These are phyloP conservation scores for Geotrypetes seraphini DNA, from an alignment of 2,797 vertebrate species.

Conservation along the genomic window DNA sequence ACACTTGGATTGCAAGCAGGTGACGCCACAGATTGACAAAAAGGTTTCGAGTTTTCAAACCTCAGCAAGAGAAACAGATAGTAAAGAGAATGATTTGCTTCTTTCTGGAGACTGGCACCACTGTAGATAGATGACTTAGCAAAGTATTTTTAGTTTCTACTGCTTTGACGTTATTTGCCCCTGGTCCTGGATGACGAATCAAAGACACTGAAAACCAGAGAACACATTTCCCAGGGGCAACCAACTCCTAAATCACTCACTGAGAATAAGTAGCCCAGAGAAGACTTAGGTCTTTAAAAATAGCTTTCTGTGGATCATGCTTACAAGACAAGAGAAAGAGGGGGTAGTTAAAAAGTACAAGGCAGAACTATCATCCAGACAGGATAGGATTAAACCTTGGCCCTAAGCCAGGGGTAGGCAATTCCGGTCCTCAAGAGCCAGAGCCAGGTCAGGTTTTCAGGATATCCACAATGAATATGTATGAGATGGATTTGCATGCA, in stretches of 20 bases:
- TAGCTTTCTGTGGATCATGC: background rate
- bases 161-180: background rate
- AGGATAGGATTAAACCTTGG: too few relatives aligned
- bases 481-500: too few relatives aligned
- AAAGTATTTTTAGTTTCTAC: background rate
- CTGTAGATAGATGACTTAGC: constrained; percentile 3
- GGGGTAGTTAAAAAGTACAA: too few relatives aligned
- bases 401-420: too few relatives aligned
- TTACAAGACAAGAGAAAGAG: too few relatives aligned
- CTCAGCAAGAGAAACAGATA: background rate
- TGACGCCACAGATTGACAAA: background rate
- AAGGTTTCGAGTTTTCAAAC: background rate
- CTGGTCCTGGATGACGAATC: background rate
- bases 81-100: background rate
- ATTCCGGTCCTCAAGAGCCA: too few relatives aligned
- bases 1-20: background rate
- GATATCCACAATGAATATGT: too few relatives aligned
- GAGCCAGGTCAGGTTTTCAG: too few relatives aligned
- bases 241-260: background rate
- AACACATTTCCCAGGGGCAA: background rate
- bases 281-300: too few relatives aligned
- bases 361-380: too few relatives aligned
- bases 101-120: constrained; percentile 7
- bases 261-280: background rate
- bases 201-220: background rate